These are phyloP conservation scores for Cyanoderma ruficeps DNA, from an alignment of 2,113 vertebrate genomes.

Conservation along the genomic window DNA sequence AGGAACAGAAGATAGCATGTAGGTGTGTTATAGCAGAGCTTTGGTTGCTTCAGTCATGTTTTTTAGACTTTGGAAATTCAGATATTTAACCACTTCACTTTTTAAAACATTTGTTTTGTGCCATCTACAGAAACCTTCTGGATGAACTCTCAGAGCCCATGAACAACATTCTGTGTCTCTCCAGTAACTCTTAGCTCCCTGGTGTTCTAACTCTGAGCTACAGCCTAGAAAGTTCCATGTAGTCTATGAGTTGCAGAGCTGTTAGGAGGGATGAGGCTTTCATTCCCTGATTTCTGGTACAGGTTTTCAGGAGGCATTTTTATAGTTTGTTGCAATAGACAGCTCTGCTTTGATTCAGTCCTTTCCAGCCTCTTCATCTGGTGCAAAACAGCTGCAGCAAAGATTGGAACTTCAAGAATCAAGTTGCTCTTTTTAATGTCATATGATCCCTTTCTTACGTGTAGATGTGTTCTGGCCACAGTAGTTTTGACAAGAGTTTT, in stretches of 20 bases:
- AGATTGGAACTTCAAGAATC: background rate
- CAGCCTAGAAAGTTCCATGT: background rate
- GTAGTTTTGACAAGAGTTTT: background rate
- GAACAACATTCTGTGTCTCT: background rate
- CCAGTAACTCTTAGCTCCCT: background rate
- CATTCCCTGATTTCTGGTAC: background rate
- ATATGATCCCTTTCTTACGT: background rate
- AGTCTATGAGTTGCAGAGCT: background rate
- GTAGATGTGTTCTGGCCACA: background rate
- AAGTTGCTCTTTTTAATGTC: background rate
- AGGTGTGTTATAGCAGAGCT: slow-evolving; percentile 35
- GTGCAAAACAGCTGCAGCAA: background rate
- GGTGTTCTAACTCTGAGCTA: background rate
- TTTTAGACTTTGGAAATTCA: slow-evolving; percentile 45
- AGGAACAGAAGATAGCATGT: slow-evolving; percentile 32
- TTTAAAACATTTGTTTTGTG: background rate
- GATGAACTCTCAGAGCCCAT: background rate
- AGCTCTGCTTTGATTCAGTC: background rate
- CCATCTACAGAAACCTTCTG: background rate
- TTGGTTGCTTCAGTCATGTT: slow-evolving; percentile 35
- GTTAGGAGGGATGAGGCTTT: background rate
- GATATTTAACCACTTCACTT: slow-evolving; percentile 31
- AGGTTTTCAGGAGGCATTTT: background rate
- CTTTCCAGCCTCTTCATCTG: background rate
- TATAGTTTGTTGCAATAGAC: background rate